These are phyloP conservation scores for Leptinotarsa texana DNA, from an alignment of 1,140 invertebrate genomes.

Conservation along the genomic window DNA sequence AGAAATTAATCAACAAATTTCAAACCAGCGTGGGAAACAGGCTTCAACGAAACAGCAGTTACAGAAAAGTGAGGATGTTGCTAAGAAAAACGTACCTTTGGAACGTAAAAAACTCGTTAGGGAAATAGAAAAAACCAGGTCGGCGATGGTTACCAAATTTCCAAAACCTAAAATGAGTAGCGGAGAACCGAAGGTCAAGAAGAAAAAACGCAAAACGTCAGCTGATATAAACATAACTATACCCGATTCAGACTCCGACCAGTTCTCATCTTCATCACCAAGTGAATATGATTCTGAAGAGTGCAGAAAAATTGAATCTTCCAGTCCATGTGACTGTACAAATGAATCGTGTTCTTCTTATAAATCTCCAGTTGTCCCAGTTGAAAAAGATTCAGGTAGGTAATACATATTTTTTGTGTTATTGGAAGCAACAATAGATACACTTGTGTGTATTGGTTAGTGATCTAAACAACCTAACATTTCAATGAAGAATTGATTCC, in stretches of 20 bases:
- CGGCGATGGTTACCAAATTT: slow-evolving; percentile 52
- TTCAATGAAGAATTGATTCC: too few relatives aligned
- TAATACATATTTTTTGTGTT: too few relatives aligned
- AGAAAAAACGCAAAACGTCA: slow-evolving; percentile 29
- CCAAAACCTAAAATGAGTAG: slow-evolving; percentile 2
- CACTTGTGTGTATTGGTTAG: too few relatives aligned
- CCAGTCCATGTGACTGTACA: slow-evolving; percentile 8
- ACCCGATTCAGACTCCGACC: slow-evolving; percentile 22
- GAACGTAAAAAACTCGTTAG: slow-evolving; percentile 55
- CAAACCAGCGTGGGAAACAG: slow-evolving; percentile 54
- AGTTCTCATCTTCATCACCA: neutral
- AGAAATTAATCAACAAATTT: slow-evolving; percentile 51
- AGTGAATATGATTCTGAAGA: neutral
- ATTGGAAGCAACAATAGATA: too few relatives aligned
- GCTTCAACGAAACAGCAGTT: slow-evolving; percentile 53
- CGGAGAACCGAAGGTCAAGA: slow-evolving; percentile 22
- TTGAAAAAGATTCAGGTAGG: too few relatives aligned
- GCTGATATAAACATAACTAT: slow-evolving; percentile 35
- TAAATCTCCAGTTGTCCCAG: too few relatives aligned
- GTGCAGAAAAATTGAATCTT: neutral
- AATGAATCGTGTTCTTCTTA: neutral
- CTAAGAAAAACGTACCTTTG: slow-evolving; percentile 46
- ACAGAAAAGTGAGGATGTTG: slow-evolving; percentile 42
- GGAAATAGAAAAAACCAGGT: slow-evolving; percentile 58
- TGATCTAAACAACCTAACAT: too few relatives aligned